Evolutionary conservation across 2,113 vertebrate species (phyloP).

Genomic region (Odocoileus hemionus): DNA sequence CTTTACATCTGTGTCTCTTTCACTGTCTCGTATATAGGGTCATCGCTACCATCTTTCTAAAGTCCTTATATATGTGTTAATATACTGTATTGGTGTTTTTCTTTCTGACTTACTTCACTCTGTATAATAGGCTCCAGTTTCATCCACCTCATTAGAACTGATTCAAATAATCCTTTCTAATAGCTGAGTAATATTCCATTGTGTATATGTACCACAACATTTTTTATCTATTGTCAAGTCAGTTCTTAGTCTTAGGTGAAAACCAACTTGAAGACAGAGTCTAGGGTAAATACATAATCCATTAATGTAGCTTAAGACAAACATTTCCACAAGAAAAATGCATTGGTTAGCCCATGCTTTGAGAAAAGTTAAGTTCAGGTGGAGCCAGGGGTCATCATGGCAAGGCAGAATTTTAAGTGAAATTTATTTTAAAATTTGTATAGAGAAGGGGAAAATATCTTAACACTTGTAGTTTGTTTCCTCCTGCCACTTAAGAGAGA

Average conservation of each 20-base stretch:
- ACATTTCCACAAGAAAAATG: neutral
- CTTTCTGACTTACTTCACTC: neutral
- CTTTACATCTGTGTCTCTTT: neutral
- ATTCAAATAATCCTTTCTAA: neutral
- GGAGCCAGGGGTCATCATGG: neutral
- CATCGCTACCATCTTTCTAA: neutral
- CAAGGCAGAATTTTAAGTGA: neutral
- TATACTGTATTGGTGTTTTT: neutral
- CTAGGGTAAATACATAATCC: neutral
- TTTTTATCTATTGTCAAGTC: neutral
- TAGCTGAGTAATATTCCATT: neutral
- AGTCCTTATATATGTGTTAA: neutral
- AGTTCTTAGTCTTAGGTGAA: neutral
- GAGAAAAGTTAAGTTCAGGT: neutral
- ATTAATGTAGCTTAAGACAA: neutral
- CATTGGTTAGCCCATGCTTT: rapidly evolving
- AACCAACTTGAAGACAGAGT: neutral
- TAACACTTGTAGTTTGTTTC: neutral
- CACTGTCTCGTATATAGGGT: rapidly evolving
- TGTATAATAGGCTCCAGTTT: neutral
- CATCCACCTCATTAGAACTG: neutral
- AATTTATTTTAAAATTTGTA: neutral
- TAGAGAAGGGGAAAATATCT: neutral
- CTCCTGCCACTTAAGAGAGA: neutral
- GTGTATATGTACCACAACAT: neutral